phyloP scores from a whole-genome alignment of 2,113 vertebrate genomes.

The Urocolius indicus region DNA sequence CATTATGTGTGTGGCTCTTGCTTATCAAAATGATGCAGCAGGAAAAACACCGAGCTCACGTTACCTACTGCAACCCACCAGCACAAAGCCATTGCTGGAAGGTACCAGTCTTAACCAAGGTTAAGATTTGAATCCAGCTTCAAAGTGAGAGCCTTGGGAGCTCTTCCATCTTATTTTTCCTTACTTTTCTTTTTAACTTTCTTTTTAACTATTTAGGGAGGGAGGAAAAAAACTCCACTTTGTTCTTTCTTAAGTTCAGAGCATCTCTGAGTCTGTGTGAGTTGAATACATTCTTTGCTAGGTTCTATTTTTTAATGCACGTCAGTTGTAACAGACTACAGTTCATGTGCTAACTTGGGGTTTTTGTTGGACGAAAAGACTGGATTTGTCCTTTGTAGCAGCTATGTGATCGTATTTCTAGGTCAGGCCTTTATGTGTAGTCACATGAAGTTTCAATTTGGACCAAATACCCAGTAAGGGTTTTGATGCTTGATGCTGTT shows the following conservation, averaged over 20 bases:
- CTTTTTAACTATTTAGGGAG: background rate
- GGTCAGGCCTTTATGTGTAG: conserved; percentile 34
- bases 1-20: rapidly evolving
- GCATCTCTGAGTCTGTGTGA: background rate
- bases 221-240: too few relatives aligned
- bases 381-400: background rate
- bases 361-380: background rate
- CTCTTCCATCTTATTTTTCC: background rate
- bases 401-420: conserved; percentile 1
- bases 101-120: too few relatives aligned
- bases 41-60: rapidly evolving
- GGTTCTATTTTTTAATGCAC: background rate
- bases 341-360: rapidly evolving
- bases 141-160: background rate
- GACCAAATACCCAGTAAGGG: conserved; percentile 27
- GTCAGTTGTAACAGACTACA: background rate
- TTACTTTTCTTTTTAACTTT: background rate
- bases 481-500: conserved; percentile 24
- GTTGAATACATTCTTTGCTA: background rate
- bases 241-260: background rate
- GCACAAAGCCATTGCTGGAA: background rate
- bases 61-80: rapidly evolving
- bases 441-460: conserved; percentile 27
- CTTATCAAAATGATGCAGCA: background rate
- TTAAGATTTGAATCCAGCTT: background rate